Percentiles rank a stretch among this genome's conserved stretches.
Conservation (phyloP, 1,140 invertebrate species). For the Diorhabda carinulata region DNA sequence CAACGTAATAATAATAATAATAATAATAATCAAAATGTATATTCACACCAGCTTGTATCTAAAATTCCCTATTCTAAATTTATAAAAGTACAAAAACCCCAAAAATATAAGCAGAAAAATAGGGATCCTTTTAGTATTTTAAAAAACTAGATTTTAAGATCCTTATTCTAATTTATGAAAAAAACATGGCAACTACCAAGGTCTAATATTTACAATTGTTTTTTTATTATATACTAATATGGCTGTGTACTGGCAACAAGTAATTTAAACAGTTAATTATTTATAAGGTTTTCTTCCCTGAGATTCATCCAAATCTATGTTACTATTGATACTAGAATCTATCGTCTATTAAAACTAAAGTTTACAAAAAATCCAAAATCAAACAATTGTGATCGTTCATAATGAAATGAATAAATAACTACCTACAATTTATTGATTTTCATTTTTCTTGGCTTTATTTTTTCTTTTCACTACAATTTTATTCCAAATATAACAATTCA, state of each 20-base stretch:
- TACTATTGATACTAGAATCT: no score
- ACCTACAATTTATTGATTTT: no score
- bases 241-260: slow-evolving; percentile 27
- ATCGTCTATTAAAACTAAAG: no score
- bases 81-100: slow-evolving; percentile 45
- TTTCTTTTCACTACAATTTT: no score
- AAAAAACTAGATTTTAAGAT: slow-evolving; percentile 11
- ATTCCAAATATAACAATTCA: no score
- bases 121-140: slow-evolving; percentile 32
- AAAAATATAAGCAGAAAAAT: slow-evolving; percentile 42
- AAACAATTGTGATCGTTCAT: no score
- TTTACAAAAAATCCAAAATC: no score
- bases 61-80: slow-evolving; percentile 8
- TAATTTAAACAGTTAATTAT: slow-evolving; percentile 18
- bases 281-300: slow-evolving; percentile 28
- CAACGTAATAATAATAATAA: neutral
- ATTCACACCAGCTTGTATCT: neutral
- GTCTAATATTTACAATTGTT: slow-evolving; percentile 7
- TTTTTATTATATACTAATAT: slow-evolving; percentile 22
- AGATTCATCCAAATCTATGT: slow-evolving; percentile 21
- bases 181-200: neutral
- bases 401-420: no score
- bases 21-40: neutral
- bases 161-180: neutral
- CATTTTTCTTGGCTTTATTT: no score